phyloP scores from a whole-genome alignment of 2,113 vertebrate species.

The Baryphthengus martii region DNA sequence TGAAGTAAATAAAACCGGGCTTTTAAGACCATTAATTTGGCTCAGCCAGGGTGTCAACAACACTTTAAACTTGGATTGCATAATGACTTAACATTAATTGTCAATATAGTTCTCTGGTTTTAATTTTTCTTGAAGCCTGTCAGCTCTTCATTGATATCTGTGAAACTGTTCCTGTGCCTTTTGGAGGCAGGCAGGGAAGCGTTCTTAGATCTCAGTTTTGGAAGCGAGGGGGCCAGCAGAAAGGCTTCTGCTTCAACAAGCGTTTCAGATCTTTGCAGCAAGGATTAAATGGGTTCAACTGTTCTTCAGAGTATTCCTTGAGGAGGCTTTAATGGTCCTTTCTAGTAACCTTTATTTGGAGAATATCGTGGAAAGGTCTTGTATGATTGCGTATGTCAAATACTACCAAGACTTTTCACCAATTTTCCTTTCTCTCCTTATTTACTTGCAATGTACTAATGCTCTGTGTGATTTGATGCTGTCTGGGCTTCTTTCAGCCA shows the following conservation, averaged over 20 bases:
- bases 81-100: neutral
- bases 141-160: neutral
- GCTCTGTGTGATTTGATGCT: conserved; percentile 23
- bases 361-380: neutral
- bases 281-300: neutral
- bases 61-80: neutral
- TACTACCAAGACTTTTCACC: neutral
- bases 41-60: neutral
- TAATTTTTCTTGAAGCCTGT: neutral
- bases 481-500: conserved; percentile 70
- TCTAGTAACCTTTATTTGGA: neutral
- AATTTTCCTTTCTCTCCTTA: neutral
- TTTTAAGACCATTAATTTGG: neutral
- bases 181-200: neutral
- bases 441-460: neutral
- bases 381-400: fast-evolving
- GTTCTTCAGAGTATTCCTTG: neutral
- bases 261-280: neutral
- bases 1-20: neutral
- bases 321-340: neutral
- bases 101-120: fast-evolving
- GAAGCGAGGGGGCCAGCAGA: neutral
- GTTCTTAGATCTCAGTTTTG: neutral
- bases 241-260: neutral
- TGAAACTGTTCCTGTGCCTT: neutral